Evolutionary conservation across 2,797 vertebrate genomes (phyloP).

Genomic region (Distichodus sexfasciatus): DNA sequence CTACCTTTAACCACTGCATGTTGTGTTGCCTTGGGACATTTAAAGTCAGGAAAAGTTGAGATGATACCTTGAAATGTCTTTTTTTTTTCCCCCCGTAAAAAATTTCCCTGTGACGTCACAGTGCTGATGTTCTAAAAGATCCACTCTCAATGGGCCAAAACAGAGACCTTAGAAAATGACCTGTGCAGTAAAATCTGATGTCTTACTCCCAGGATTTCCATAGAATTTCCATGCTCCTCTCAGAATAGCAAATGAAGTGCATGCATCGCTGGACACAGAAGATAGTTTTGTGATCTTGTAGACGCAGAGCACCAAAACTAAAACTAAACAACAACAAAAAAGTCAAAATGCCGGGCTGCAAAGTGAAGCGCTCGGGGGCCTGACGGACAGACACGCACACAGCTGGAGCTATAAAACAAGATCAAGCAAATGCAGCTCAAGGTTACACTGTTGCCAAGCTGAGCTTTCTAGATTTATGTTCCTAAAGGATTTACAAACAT

Average conservation of each 20-base stretch:
- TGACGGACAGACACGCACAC: conserved; percentile 14
- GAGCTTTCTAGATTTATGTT: conserved; percentile 46
- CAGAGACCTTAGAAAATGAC: conserved; percentile 50
- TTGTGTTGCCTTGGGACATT: too few species aligned
- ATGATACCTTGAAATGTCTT: not conserved
- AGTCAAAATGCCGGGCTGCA: not conserved
- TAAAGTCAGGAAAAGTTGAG: too few species aligned
- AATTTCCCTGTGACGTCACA: conserved; percentile 27
- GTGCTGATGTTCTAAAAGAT: conserved; percentile 15
- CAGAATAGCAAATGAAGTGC: conserved; percentile 75
- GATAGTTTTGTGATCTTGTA: conserved; percentile 54
- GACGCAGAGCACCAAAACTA: conserved; percentile 18
- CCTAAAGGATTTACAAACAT: conserved; percentile 69
- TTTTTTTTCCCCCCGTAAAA: conserved; percentile 11
- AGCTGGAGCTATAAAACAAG: conserved; percentile 38
- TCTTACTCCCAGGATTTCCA: conserved; percentile 64
- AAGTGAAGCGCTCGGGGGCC: not conserved
- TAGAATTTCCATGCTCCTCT: conserved; percentile 79
- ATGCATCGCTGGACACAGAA: conserved; percentile 63
- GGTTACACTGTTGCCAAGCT: conserved; percentile 42
- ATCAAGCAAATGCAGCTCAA: conserved; percentile 21
- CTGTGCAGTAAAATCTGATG: conserved; percentile 45
- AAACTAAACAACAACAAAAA: conserved; percentile 2
- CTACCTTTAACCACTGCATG: too few species aligned
- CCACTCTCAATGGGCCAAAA: conserved; percentile 42